Conservation (phyloP, 1,140 invertebrate genomes). For the Drosophila santomea region DNA sequence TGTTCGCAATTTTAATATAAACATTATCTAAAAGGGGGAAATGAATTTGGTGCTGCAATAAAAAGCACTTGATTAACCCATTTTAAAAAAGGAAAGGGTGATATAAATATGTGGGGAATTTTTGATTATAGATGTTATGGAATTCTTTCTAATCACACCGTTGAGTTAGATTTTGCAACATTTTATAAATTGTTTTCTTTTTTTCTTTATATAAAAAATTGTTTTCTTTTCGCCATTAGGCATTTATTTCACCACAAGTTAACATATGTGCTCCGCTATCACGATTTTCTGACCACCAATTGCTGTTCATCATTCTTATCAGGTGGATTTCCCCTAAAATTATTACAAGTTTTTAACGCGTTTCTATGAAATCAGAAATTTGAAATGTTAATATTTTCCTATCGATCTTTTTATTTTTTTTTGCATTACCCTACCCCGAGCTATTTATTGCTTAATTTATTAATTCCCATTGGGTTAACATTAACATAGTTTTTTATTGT, state of each 20-base stretch:
- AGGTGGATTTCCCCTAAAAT: not conserved
- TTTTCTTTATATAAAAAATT: not conserved
- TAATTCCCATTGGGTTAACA: constrained; percentile 41
- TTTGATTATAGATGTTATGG: not conserved
- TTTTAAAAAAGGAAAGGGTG: not conserved
- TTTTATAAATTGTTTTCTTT: not conserved
- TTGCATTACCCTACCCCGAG: not conserved
- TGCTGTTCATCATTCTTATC: not conserved
- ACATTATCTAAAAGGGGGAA: constrained; percentile 15
- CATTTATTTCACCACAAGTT: not conserved
- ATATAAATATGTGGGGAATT: not conserved
- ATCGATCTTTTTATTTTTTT: constrained; percentile 1
- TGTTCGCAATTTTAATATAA: constrained; percentile 20
- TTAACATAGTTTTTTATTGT: constrained; percentile 22
- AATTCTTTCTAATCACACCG: not conserved
- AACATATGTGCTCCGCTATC: not conserved
- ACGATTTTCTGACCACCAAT: not conserved
- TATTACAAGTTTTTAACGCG: not conserved
- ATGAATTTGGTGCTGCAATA: constrained; percentile 11
- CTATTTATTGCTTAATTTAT: not conserved
- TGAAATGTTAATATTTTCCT: not conserved
- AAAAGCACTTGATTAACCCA: constrained; percentile 12
- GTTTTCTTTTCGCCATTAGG: not conserved
- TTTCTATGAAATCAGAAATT: not conserved
- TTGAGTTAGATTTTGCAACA: not conserved